Percentiles rank a stretch among this genome's conserved stretches.
phyloP scores from a whole-genome alignment of 2,797 vertebrate species.

The Acanthurus lineatus region DNA sequence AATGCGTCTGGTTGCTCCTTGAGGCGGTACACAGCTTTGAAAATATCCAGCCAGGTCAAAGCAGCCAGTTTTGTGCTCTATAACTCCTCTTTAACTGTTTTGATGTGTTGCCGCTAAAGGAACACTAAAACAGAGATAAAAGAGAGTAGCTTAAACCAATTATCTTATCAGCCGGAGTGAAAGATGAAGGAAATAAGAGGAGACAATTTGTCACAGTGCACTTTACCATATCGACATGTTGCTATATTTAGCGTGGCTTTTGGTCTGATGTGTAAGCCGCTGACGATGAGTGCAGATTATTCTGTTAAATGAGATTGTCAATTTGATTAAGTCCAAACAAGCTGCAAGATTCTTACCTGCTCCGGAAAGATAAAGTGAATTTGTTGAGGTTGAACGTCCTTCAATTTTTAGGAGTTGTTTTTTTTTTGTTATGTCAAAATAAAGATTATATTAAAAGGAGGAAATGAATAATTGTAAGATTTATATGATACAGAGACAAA shows the following conservation, averaged over 20 bases:
- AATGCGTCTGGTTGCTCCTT: conserved; percentile 16
- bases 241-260: conserved; percentile 67
- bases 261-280: conserved; percentile 55
- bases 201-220: conserved; percentile 52
- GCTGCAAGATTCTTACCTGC: background rate
- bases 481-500: too few relatives aligned
- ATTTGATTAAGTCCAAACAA: conserved; percentile 44
- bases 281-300: conserved; percentile 64
- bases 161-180: conserved; percentile 45
- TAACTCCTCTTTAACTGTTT: conserved; percentile 18
- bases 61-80: conserved; percentile 19
- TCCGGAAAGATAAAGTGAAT: background rate
- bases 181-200: conserved; percentile 50
- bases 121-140: conserved; percentile 53
- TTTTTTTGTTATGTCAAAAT: too few relatives aligned
- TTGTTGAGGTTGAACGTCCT: background rate
- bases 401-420: too few relatives aligned
- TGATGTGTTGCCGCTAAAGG: conserved; percentile 48
- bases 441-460: too few relatives aligned
- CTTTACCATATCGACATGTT: conserved; percentile 35
- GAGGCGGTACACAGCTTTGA: conserved; percentile 36
- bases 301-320: conserved; percentile 54
- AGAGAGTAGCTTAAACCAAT: conserved; percentile 47
- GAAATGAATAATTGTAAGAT: too few relatives aligned
- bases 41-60: conserved; percentile 36